A percentile compares a stretch with the other conserved stretches of the same genome.
phyloP scores from a whole-genome alignment of 2,113 vertebrate genomes.

The Alosa alosa region DNA sequence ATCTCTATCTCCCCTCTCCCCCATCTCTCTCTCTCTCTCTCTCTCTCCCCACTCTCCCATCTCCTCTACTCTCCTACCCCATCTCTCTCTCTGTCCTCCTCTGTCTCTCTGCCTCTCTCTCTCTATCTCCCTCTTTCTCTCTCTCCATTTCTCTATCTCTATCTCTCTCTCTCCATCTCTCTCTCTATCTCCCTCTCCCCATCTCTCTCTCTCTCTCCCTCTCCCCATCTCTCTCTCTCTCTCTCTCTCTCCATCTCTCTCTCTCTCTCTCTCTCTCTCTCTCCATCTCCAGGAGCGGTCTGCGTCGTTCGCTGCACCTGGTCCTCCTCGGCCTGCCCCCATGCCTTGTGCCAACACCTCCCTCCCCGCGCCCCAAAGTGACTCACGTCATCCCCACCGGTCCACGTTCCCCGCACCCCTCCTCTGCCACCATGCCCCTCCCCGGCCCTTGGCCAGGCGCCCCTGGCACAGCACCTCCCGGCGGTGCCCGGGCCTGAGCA shows the following conservation, averaged over 20 bases:
- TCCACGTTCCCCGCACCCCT: conserved; percentile 86
- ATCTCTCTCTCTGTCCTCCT: neutral
- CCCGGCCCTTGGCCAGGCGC: conserved; percentile 67
- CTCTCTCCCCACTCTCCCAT: too few species aligned
- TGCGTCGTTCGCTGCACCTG: conserved; percentile 95
- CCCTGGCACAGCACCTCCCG: conserved; percentile 82
- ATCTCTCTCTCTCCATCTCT: neutral
- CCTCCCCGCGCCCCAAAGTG: conserved; percentile 87
- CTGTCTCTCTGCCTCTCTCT: neutral
- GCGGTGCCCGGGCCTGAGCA: conserved; percentile 79
- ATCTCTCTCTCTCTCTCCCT: neutral
- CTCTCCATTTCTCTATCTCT: too few species aligned
- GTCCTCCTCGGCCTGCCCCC: conserved; percentile 87
- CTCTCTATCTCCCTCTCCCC: neutral
- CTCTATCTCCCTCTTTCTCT: neutral
- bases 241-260: neutral
- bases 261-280: conserved; percentile 60
- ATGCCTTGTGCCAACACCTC: too few species aligned
- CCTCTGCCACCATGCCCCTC: conserved; percentile 78
- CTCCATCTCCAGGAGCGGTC: too few species aligned
- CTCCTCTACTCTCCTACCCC: too few species aligned
- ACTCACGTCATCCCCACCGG: conserved; percentile 91
- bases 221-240: neutral
- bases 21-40: too few species aligned
- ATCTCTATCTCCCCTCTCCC: too few species aligned